These are phyloP conservation scores for Portevinia maculata DNA, from an alignment of 2,888 invertebrate species.

Conservation along the genomic window DNA sequence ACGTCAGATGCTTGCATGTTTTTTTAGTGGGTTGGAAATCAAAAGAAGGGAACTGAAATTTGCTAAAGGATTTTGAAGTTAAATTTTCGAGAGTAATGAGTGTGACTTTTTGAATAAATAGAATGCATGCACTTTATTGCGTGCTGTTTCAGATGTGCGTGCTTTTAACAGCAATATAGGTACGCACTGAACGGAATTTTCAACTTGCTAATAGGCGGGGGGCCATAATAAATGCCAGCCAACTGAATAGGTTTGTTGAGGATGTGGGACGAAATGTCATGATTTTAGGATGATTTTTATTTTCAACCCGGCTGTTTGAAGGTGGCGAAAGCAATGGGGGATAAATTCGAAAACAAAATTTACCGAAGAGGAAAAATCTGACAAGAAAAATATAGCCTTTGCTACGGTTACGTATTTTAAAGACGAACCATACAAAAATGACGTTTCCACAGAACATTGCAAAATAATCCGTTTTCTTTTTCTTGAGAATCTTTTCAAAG, in stretches of 20 bases:
- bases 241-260: constrained; percentile 14
- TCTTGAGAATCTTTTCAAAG: too few species aligned
- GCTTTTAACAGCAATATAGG: constrained; percentile 46
- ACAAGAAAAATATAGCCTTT: too few species aligned
- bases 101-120: constrained; percentile 23
- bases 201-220: neutral
- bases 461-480: too few species aligned
- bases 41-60: constrained; percentile 9
- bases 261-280: neutral
- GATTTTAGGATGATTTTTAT: constrained; percentile 13
- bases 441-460: too few species aligned
- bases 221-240: constrained; percentile 3
- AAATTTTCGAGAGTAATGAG: constrained; percentile 58
- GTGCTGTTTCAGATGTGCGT: constrained; percentile 55
- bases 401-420: too few species aligned
- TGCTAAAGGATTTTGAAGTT: constrained; percentile 48
- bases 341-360: too few species aligned
- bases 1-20: neutral
- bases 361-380: too few species aligned
- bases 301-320: too few species aligned
- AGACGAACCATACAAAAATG: too few species aligned
- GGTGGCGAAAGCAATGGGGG: too few species aligned
- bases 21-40: constrained; percentile 1
- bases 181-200: constrained; percentile 29
- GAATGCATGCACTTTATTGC: constrained; percentile 54